Evolutionary conservation across 2,888 invertebrate species (phyloP).

Genomic region (Ennomos erosarius): DNA sequence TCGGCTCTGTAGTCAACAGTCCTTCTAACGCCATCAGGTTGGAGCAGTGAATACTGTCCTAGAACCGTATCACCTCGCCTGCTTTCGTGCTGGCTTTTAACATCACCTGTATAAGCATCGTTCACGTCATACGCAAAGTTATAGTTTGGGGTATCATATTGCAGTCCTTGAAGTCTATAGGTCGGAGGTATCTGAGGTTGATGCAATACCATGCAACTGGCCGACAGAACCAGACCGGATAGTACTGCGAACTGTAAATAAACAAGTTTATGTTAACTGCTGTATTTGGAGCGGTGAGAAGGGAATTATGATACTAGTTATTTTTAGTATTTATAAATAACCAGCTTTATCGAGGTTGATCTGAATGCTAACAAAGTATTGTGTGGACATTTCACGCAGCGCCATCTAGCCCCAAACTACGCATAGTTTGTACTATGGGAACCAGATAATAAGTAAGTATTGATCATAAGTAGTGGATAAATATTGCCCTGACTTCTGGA

Average conservation of each 20-base stretch:
- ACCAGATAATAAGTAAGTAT: too few species aligned
- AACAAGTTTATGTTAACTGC: constrained; percentile 17
- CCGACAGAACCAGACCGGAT: constrained; percentile 62
- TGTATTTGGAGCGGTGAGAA: constrained; percentile 16
- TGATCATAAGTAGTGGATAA: background rate
- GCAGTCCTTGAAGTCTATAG: constrained; percentile 42
- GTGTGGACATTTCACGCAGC: too few species aligned
- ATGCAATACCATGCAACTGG: constrained; percentile 67
- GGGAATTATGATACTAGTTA: constrained; percentile 7
- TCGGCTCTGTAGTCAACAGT: constrained; percentile 85
- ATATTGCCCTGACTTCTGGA: too few species aligned
- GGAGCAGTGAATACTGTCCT: constrained; percentile 82
- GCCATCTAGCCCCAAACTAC: too few species aligned
- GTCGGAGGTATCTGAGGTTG: constrained; percentile 53
- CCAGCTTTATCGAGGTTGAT: background rate
- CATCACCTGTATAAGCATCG: constrained; percentile 81
- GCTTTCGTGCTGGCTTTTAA: constrained; percentile 82
- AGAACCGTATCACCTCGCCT: constrained; percentile 79
- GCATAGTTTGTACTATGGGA: too few species aligned
- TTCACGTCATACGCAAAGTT: constrained; percentile 84
- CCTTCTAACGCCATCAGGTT: constrained; percentile 83
- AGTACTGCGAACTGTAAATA: constrained; percentile 35
- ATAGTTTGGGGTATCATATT: constrained; percentile 70
- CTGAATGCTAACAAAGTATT: background rate
- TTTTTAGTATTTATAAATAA: constrained; percentile 7